Base-by-base conservation (phyloP, 37 sponge, comb jelly and placozoan species). In the Chondrosia reniformis region DNA sequence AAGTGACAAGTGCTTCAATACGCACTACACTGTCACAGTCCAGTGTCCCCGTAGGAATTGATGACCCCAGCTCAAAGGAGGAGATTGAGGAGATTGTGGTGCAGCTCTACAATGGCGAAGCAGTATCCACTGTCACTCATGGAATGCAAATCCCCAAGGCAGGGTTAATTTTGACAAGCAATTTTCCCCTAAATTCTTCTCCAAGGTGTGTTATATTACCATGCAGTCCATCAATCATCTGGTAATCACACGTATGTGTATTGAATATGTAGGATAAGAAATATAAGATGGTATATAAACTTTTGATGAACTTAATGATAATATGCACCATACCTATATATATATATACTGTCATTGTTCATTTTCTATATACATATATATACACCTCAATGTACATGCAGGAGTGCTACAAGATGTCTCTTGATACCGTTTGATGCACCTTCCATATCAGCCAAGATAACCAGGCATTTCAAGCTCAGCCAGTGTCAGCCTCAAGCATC, bases 1-100 rank as follows among this genome's bases (percentile, higher is more conserved):
- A 80, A 32, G 72, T 80, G 42, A 71, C 81, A 67, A 54, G 31
- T 27, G 81, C 63, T 21, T 59, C 63, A 10, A 63, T 54, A 5
- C 56, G 63, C 2, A 6, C 55, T 22, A 6, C 43, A 33, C 45
- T 36, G 10, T 49, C 72, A 31, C 19, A 17, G 12, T 49, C 55
- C 24, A 28, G 73, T 25, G 22, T 69, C 3, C 81, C 81, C 2
- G 4, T 80, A 7, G 81, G 81, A n/a, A 7, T 67, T 12, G 81
- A 80, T 27, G 72, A 80, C 28, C 81, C 81, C 4, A 64, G 63
- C 1, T 80, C 81, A 39, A 80, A 80, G 39, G 37, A 63, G 0
- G 81, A 80, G 6, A 52, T 46, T 2, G 55, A 49, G 10, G 44
- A 44, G 38, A 1, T 80, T 12, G 39, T 80, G 0, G 63, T 80